Evolutionary conservation across 2,888 invertebrate species (phyloP), one percentile per base, ranked within the genome.

Genomic region (Ashinkailepas kermadecensis): DNA sequence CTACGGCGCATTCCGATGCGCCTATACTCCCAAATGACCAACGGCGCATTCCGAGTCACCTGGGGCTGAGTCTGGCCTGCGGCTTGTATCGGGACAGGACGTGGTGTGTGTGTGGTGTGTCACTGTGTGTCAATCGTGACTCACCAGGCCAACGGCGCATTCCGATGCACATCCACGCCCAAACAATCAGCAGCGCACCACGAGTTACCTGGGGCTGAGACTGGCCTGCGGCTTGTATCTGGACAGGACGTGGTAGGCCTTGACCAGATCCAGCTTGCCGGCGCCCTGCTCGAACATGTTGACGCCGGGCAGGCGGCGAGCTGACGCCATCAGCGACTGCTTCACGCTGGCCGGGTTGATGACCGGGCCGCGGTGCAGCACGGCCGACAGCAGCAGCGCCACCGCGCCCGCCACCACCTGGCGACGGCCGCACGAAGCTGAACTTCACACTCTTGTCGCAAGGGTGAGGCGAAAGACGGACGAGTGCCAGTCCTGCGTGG

Each of bases 231-330:
- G 92, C 85, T 90, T 90, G 87, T 92, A 92, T 90, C 93, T 90
- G 56, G 87, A 86, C 23, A 90, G 86, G 0, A 88, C 86, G 83
- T 95, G 93, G 88, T 93, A 95, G 70, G 97, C 97, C 86, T 93
- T 93, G 81, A 96, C 89, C 81, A 98, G 91, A 88, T 97, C 96
- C 81, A 98, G 89, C 88, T 95, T 95, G 80, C 98, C 98, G 86
- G 96, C 95, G 0, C 98, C 98, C 88, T 99, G 98, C 87, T 98
- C 98, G 87, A 98, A 98, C 95, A 98, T 97, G 87, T 96, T 96
- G 70, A 95, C 93, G 54, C 93, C 93, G 0, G 93, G 91, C 81
- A 98, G 89, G 58, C 96, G 90, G 64, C 93, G 89, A 0, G 97
- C 96, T 0, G 96, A 95, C 83, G 94, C 93, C 88, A 96, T 93